Conservation (phyloP, 2,888 invertebrate genomes). For the Fissipunctia ypsillon region DNA sequence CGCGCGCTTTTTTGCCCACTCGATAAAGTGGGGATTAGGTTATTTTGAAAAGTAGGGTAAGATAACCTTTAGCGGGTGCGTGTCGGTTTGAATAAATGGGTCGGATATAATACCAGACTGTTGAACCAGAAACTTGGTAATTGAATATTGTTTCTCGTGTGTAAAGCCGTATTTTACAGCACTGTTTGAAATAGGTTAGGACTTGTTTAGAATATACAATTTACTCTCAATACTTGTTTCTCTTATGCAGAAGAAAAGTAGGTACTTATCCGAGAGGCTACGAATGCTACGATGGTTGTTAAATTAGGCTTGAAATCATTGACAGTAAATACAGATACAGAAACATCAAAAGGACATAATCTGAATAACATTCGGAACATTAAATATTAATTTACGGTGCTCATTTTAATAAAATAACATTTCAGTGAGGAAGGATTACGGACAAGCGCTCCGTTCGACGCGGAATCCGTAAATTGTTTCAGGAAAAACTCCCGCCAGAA, state of each 20-base stretch:
- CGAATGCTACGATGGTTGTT: background rate
- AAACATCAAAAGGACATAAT: slow-evolving; percentile 38
- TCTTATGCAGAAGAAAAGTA: background rate
- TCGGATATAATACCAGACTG: slow-evolving; percentile 56
- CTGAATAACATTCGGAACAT: slow-evolving; percentile 24
- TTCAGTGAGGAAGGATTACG: slow-evolving; percentile 45
- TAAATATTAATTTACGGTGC: slow-evolving; percentile 21
- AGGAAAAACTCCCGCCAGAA: slow-evolving; percentile 44
- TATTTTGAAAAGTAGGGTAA: slow-evolving; percentile 70
- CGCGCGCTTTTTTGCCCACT: slow-evolving; percentile 69
- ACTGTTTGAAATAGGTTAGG: slow-evolving; percentile 29
- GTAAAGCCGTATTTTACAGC: slow-evolving; percentile 13
- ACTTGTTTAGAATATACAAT: background rate
- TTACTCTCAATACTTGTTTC: background rate
- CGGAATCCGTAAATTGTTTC: slow-evolving; percentile 49
- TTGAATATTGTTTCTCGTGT: slow-evolving; percentile 42
- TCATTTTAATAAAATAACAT: slow-evolving; percentile 39
- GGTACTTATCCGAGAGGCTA: background rate
- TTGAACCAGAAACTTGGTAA: slow-evolving; percentile 50
- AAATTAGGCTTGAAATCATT: slow-evolving; percentile 15
- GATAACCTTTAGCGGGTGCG: slow-evolving; percentile 63
- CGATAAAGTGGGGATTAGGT: slow-evolving; percentile 72
- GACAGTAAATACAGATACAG: background rate
- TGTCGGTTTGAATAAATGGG: slow-evolving; percentile 62
- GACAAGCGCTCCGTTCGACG: slow-evolving; percentile 15